Evolutionary conservation across 1,140 invertebrate species (phyloP).

Genomic region (Trachelipus rathkii): DNA sequence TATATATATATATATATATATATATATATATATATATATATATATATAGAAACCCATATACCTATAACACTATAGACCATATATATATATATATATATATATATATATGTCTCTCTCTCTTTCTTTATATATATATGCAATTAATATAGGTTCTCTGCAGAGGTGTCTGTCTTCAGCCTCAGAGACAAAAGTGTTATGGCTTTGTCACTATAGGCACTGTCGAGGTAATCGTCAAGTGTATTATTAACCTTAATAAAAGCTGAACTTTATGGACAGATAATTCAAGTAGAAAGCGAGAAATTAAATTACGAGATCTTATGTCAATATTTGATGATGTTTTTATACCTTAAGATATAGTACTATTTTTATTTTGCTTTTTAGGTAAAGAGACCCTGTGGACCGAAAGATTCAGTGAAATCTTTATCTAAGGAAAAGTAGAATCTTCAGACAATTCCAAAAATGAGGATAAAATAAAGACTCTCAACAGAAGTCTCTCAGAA

Average conservation of each 20-base stretch:
- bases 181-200: constrained; percentile 84
- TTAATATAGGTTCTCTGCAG: constrained; percentile 63
- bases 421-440: not conserved
- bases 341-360: too few relatives aligned
- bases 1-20: too few relatives aligned
- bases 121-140: too few relatives aligned
- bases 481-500: not conserved
- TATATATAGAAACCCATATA: too few relatives aligned
- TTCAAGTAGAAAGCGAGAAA: constrained; percentile 78
- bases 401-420: too few relatives aligned
- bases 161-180: constrained; percentile 87
- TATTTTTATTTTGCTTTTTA: not conserved
- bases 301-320: not conserved
- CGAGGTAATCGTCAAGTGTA: constrained; percentile 83
- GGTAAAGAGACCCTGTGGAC: not conserved
- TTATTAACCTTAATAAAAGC: constrained; percentile 81
- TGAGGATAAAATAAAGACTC: not conserved
- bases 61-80: too few relatives aligned
- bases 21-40: too few relatives aligned
- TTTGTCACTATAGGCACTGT: constrained; percentile 88
- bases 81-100: too few relatives aligned
- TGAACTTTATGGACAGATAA: constrained; percentile 86
- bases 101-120: too few relatives aligned
- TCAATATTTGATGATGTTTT: too few relatives aligned
- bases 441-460: too few relatives aligned